A percentile compares a stretch with the other conserved stretches of the same genome.
Conservation (phyloP, 2,888 invertebrate genomes). For the Calameuta filiformis region DNA sequence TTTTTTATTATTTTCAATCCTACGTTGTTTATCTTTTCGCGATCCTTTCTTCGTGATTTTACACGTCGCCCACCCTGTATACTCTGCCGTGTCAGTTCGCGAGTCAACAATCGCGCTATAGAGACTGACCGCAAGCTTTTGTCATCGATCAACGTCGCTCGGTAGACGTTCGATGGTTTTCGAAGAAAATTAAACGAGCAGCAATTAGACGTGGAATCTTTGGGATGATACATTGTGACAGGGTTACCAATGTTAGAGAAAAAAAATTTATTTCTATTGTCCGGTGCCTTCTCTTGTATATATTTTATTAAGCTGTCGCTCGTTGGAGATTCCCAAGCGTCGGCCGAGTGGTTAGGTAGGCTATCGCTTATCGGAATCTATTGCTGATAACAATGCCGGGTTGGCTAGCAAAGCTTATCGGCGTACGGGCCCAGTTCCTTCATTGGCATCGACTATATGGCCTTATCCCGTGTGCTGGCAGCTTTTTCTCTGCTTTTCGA, state of each 20-base stretch:
- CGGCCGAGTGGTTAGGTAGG: constrained; percentile 1
- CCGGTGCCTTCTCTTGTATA: not conserved
- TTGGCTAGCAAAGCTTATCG: not conserved
- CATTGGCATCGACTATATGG: not conserved
- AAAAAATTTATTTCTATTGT: not conserved
- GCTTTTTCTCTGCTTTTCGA: not conserved
- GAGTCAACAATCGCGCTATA: too few relatives aligned
- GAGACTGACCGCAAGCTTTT: too few relatives aligned
- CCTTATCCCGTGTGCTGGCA: not conserved
- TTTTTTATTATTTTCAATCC: too few relatives aligned
- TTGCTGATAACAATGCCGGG: constrained; percentile 42
- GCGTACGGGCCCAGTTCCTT: not conserved
- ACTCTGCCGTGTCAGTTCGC: not conserved
- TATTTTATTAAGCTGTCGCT: not conserved
- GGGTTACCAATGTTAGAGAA: not conserved
- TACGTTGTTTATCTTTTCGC: too few relatives aligned
- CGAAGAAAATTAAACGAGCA: not conserved
- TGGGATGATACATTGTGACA: not conserved
- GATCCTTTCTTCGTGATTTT: not conserved
- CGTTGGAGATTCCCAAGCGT: not conserved
- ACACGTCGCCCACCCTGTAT: not conserved
- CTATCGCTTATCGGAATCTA: constrained; percentile 57
- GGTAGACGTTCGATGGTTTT: too few relatives aligned
- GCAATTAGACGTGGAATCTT: not conserved
- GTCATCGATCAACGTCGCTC: too few relatives aligned